Base-by-base conservation (phyloP, 2,888 invertebrate genomes). In the Chrysomela aeneicollis region DNA sequence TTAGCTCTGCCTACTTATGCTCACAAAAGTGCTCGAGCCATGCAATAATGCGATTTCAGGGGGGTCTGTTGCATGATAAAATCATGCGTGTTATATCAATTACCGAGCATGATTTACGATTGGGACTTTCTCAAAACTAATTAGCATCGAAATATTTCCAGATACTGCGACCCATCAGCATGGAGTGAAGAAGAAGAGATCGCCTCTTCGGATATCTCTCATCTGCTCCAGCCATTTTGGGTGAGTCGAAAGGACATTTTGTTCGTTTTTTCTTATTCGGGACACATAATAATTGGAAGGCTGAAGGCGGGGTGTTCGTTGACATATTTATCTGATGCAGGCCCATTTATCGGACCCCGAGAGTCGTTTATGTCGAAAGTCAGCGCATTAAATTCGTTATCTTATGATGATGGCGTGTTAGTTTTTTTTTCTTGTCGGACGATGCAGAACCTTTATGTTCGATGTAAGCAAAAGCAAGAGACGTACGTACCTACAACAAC, bases 241-340 rank as follows among this genome's bases (percentile, higher is more conserved):
- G 81, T 81, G 72, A 80, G 81, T 79, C 63, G 72, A 71, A 42
- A 2, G 42, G 42, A 12, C 76, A 77, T 78, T 76, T 77, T 59
- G 52, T 46, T 55, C 61, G 47, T 42, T 57, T 60, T 63, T 59
- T 37, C 59, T 57, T n/a, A n/a, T n/a, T 58, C 26, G 35, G 61
- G 71, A 69, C 71, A 72, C 66, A 73, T 79, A 79, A 73, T 79
- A 79, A 78, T 79, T 77, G 78, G 79, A 73, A 71, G 71, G 61
- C 73, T 75, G 74, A 72, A 78, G 80, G 82, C 79, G 80, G 79
- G 75, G 78, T 75, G 71, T 74, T 73, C 63, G 79, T 79, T 82
- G 82, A 82, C 81, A 81, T 81, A 78, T 82, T 82, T 82, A 82
- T 82, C 81, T 78, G 81, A 81, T 79, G 74, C 79, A 76, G 79